Evolutionary conservation across 2,113 vertebrate genomes (phyloP).

Genomic region (Deroptyus accipitrinus): DNA sequence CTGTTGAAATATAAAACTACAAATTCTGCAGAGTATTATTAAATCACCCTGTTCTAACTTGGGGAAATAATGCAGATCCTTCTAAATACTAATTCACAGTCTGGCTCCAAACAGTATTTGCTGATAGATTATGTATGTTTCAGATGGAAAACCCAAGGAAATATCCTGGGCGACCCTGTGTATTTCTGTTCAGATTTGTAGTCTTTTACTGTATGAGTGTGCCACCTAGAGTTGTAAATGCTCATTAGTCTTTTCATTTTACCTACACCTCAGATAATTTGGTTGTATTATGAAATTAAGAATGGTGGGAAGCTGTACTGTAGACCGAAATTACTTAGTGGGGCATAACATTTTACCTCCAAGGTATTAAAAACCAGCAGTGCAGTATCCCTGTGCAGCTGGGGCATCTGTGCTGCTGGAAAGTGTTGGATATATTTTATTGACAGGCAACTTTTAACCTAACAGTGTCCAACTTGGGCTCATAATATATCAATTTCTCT

Average conservation of each 20-base stretch:
- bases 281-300: neutral
- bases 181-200: neutral
- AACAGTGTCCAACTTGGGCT: neutral
- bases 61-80: neutral
- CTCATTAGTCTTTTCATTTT: neutral
- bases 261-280: neutral
- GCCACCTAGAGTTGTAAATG: conserved; percentile 66
- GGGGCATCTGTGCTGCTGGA: neutral
- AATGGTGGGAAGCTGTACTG: neutral
- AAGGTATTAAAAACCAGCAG: neutral
- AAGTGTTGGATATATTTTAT: neutral
- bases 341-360: neutral
- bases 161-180: neutral
- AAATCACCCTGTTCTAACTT: neutral
- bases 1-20: neutral
- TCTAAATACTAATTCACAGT: neutral
- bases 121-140: neutral
- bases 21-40: neutral
- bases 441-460: neutral
- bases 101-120: neutral
- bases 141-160: neutral
- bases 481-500: neutral
- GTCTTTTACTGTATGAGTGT: conserved; percentile 34
- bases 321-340: neutral
- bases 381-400: neutral